Evolutionary conservation across 2,888 invertebrate genomes (phyloP), one percentile per base, ranked within the genome.

Genomic region (Agrochola lota): DNA sequence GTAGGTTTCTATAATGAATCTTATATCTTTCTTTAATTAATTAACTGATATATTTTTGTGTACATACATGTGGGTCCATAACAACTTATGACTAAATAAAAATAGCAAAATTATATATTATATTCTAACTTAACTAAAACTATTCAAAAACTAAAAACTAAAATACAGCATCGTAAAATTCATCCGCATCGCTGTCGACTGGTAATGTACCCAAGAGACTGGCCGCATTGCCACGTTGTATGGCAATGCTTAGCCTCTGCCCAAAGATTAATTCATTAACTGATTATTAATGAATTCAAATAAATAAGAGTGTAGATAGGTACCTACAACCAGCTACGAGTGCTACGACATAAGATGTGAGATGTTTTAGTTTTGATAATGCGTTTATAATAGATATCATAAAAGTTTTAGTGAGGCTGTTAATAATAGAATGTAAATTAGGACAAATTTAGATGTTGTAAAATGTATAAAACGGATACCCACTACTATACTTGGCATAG

Each of bases 331-430:
- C 23, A 75, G 55, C 62, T 43, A 6, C 17, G 12, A 52, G 15
- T 9, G 40, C 59, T 71, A 72, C 9, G 52, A 55, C 30, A 40
- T 63, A 63, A 74, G 43, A 60, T 67, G 69, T 46, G 60, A 69
- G 35, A 62, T 55, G 71, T 62, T 78, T 79, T 46, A 55, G 35
- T 55, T 55, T 78, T 26, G 23, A 55, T 70, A 79, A 79, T 77
- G 62, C 17, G 77, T 35, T 17, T 55, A 23, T 40, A 71, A 70
- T 71, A n/a, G 62, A n/a, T 12, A 15, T 40, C 40, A 71, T 78
- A 63, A 78, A 79, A 80, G 35, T 52, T 71, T 70, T 49, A 63
- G 7, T 62, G 46, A 57, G 49, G 40, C 35, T 49, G 63, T 69
- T 77, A 72, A 74, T 73, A 59, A 72, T 30, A 17, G 3, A 60